These are phyloP conservation scores for Seladonia tumulorum DNA, from an alignment of 2,888 invertebrate genomes.

Conservation along the genomic window DNA sequence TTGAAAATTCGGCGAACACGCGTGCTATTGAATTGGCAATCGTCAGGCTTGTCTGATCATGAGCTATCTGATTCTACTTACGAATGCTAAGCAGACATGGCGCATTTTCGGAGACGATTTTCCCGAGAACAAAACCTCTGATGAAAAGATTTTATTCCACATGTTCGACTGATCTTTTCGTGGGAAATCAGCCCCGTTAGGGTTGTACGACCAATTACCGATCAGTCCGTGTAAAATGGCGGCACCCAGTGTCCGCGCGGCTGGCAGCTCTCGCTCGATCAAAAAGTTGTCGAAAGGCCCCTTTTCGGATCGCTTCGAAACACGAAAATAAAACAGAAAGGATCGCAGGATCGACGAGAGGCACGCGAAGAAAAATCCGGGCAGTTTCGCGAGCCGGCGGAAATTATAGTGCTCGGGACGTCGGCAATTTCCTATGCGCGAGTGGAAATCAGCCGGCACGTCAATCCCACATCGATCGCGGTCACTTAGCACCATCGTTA, in stretches of 20 bases:
- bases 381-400: constrained; percentile 1
- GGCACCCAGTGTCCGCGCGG: background rate
- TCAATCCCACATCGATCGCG: constrained; percentile 33
- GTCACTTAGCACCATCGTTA: constrained; percentile 45
- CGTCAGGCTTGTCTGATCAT: background rate
- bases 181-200: background rate
- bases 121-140: background rate
- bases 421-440: constrained; percentile 34
- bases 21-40: too few species aligned
- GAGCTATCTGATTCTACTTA: background rate
- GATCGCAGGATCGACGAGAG: background rate
- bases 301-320: background rate
- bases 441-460: constrained; percentile 26
- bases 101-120: background rate
- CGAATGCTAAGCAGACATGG: background rate
- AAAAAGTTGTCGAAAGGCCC: background rate
- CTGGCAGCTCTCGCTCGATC: background rate
- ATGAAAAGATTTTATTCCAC: background rate
- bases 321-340: background rate
- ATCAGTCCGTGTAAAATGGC: background rate
- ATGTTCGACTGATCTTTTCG: background rate
- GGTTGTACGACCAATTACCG: background rate
- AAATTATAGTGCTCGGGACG: constrained; percentile 30
- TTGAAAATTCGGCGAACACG: too few species aligned
- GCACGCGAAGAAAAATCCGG: background rate